phyloP scores from a whole-genome alignment of 92 coral and sea anemone genomes.

The Bergia puertoricense region DNA sequence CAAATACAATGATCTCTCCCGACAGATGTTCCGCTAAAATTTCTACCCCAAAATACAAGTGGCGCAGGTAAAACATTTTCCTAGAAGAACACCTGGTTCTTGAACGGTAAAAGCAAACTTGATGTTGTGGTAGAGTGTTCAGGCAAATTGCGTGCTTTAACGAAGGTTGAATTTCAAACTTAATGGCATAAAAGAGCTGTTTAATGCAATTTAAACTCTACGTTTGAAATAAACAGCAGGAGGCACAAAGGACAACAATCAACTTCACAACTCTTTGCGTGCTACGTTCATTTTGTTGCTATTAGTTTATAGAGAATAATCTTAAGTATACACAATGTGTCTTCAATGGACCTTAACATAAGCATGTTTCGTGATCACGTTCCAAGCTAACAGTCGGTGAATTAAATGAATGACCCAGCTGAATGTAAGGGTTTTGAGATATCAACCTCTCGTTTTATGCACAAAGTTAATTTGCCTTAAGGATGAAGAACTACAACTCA shows the following conservation, averaged over 20 bases:
- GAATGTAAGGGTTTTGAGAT: not conserved
- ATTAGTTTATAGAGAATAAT: not conserved
- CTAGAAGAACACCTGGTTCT: not conserved
- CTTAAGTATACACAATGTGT: slow-evolving; percentile 5
- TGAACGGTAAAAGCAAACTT: not conserved
- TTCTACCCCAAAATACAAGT: not conserved
- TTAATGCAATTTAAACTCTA: slow-evolving; percentile 12
- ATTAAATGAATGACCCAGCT: not conserved
- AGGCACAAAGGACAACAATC: slow-evolving; percentile 6
- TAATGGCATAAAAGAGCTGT: not conserved
- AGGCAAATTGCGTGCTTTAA: slow-evolving; percentile 22
- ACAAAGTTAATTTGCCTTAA: not conserved
- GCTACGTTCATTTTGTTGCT: slow-evolving; percentile 5
- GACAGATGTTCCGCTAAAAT: not conserved
- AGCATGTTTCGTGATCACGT: not conserved
- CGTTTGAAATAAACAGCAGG: slow-evolving; percentile 29
- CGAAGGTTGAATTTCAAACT: not conserved
- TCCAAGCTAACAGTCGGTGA: not conserved
- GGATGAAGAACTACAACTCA: not conserved
- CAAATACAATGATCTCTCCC: not conserved
- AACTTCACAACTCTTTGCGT: slow-evolving; percentile 2
- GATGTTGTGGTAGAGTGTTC: not conserved
- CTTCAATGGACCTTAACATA: slow-evolving; percentile 12
- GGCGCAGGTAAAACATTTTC: not conserved
- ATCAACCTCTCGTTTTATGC: not conserved